phyloP scores from a whole-genome alignment of 2,797 vertebrate species.

The Smutsia gigantea region DNA sequence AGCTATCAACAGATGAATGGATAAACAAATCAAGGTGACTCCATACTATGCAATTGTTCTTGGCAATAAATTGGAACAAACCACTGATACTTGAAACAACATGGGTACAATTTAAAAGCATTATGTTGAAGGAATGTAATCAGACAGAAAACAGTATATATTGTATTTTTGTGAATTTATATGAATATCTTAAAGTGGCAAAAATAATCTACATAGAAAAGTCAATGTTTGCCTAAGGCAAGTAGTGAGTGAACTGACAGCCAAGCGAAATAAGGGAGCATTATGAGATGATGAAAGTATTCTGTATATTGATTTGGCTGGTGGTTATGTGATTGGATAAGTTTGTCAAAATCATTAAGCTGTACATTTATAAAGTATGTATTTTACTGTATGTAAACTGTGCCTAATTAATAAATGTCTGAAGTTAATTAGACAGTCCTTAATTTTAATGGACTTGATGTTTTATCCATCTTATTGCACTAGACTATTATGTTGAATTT shows the following conservation, averaged over 20 bases:
- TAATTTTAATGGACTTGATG: neutral
- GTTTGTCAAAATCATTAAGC: neutral
- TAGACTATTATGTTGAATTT: neutral
- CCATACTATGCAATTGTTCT: too few species aligned
- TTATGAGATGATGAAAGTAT: neutral
- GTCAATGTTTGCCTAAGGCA: neutral
- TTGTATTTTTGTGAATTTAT: neutral
- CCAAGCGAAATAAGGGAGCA: neutral
- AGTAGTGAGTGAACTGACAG: neutral
- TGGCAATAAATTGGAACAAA: neutral
- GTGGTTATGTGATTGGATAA: neutral
- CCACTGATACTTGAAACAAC: neutral
- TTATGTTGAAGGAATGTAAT: neutral
- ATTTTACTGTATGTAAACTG: neutral
- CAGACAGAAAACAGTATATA: neutral
- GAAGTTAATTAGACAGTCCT: neutral
- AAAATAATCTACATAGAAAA: neutral
- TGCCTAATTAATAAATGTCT: neutral
- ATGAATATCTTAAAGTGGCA: neutral
- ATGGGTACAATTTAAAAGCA: neutral
- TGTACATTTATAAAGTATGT: neutral
- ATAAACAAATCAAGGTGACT: neutral
- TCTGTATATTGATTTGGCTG: neutral
- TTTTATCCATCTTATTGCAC: neutral
- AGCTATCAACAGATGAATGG: neutral